Evolutionary conservation across 37 sponge, comb jelly and placozoan species (phyloP).

Genomic region (Hormiphora californensis): DNA sequence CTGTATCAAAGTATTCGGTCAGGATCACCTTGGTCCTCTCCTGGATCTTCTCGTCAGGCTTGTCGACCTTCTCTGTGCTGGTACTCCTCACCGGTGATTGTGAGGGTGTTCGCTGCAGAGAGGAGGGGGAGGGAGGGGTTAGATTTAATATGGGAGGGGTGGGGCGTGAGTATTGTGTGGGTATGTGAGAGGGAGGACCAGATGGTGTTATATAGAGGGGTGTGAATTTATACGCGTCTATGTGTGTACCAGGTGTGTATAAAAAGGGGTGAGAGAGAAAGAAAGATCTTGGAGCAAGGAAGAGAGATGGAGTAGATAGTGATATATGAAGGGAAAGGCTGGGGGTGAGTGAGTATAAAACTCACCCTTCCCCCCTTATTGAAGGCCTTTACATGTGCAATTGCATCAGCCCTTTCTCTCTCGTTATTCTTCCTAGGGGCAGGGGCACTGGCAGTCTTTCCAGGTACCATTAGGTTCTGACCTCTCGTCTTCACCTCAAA

Average conservation of each 20-base stretch:
- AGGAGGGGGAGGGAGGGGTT: not conserved
- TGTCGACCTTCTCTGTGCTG: not conserved
- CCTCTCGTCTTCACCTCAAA: slow-evolving; percentile 20
- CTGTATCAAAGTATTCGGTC: slow-evolving; percentile 30
- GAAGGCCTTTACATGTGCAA: not conserved
- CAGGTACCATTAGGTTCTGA: slow-evolving; percentile 29
- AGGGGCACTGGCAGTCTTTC: slow-evolving; percentile 28
- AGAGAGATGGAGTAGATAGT: no score
- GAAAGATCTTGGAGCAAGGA: no score
- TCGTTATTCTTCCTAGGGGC: slow-evolving; percentile 32
- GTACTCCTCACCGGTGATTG: slow-evolving; percentile 6
- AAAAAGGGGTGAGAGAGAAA: no score
- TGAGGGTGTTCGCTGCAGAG: slow-evolving; percentile 21
- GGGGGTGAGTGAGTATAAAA: not conserved
- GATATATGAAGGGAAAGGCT: not conserved
- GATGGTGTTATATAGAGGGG: not conserved
- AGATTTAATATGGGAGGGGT: no score
- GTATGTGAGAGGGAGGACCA: not conserved
- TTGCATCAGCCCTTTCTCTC: not conserved
- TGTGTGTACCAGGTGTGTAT: not conserved
- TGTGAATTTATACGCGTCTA: not conserved
- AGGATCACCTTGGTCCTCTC: slow-evolving; percentile 12
- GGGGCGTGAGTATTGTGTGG: not conserved
- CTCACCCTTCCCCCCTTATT: not conserved
- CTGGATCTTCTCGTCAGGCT: slow-evolving; percentile 18